phyloP scores from a whole-genome alignment of 2,888 invertebrate genomes.

The Frankliniella fusca region DNA sequence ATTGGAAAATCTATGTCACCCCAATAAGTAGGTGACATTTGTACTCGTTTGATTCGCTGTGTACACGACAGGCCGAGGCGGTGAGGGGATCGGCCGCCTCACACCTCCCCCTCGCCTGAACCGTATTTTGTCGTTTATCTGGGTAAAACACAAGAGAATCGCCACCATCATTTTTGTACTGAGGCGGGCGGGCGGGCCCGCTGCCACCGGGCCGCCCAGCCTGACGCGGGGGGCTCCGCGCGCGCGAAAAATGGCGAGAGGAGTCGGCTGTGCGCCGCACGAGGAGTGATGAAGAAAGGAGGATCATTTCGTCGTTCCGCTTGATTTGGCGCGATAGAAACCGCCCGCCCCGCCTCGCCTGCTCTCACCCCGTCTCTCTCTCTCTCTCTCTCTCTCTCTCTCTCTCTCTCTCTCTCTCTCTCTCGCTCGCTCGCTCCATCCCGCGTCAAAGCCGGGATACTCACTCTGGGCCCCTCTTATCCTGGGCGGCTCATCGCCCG shows the following conservation, averaged over 20 bases:
- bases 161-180: slow-evolving; percentile 9
- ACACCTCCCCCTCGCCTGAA: not conserved
- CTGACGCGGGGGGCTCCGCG: not conserved
- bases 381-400: not conserved
- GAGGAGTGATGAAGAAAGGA: not conserved
- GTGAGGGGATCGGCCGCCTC: not conserved
- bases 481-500: not conserved
- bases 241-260: not conserved
- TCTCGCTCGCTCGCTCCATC: not conserved
- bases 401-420: not conserved
- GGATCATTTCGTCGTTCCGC: slow-evolving; percentile 22
- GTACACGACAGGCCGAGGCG: not conserved
- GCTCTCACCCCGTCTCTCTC: not conserved
- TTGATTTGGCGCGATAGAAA: slow-evolving; percentile 25
- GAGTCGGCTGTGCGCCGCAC: not conserved
- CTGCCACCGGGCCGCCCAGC: not conserved
- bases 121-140: slow-evolving; percentile 20
- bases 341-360: not conserved
- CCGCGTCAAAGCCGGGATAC: too few relatives aligned
- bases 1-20: too few relatives aligned
- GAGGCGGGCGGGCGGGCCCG: not conserved
- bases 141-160: slow-evolving; percentile 26
- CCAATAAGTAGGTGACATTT: too few relatives aligned
- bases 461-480: not conserved
- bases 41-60: too few relatives aligned